Evolutionary conservation across 2,797 vertebrate species (phyloP).

Genomic region (Eulemur rubriventer): DNA sequence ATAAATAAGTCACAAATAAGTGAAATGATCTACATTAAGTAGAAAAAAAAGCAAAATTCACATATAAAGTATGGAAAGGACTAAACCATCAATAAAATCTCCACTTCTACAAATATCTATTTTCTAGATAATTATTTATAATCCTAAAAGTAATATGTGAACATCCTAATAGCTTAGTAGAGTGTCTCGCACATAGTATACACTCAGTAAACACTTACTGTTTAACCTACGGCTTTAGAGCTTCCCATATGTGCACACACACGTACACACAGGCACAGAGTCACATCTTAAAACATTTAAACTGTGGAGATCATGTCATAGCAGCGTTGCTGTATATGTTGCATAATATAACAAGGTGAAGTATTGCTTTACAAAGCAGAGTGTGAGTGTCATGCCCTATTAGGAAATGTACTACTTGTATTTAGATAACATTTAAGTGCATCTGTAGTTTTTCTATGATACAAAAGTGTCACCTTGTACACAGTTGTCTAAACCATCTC

Average conservation of each 20-base stretch:
- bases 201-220: background rate
- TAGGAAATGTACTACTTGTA: background rate
- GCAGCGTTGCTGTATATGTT: fast-evolving
- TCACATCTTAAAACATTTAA: background rate
- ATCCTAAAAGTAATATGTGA: background rate
- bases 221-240: background rate
- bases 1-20: background rate
- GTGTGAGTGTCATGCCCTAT: fast-evolving
- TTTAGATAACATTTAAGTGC: background rate
- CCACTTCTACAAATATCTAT: background rate
- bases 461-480: fast-evolving
- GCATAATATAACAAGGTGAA: background rate
- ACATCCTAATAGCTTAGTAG: background rate
- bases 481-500: background rate
- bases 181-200: fast-evolving
- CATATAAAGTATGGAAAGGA: background rate
- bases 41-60: background rate
- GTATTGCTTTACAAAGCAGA: background rate
- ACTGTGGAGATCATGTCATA: fast-evolving
- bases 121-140: background rate
- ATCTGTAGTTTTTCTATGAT: background rate
- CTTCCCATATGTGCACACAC: too few species aligned
- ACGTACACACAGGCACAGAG: background rate
- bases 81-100: background rate
- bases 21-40: background rate